Evolutionary conservation across 1,140 invertebrate species (phyloP), one percentile per base, ranked within the genome.

Genomic region (Nephotettix cincticeps): DNA sequence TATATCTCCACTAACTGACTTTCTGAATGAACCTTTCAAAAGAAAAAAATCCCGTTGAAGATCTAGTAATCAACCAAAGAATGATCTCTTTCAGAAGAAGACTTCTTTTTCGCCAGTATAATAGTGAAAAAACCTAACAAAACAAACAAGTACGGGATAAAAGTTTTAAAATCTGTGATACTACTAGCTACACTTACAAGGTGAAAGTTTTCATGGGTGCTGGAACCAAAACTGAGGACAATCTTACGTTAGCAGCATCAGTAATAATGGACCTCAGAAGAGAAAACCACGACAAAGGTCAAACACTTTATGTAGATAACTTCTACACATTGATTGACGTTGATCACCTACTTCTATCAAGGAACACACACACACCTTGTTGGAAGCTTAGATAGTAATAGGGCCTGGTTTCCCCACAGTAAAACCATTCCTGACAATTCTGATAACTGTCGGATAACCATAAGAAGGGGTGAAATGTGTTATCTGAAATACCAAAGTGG

Each of bases 61-160:
- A 36, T 36, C 14, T 36, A 14, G 32, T 36, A 4, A 14, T 36
- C 14, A 14, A 36, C 32, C 4, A 36, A 14, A 6, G 4, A 36
- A 36, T 36, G 32, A 36, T 36, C 14, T 14, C 32, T 36, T 36
- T 36, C 14, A 36, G 32, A 36, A 14, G 32, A 36, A 4, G 32
- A 6, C 32, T 36, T 4, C 32, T 36, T 4, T 36, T 36, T 36
- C 4, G 32, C 4, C 32, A 36, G 32, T 36, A 36, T 36, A 4
- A 6, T 36, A 4, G 4, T 14, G 14, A 36, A 4, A 36, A 36
- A 36, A 36, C 32, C 32, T 14, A 36, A n/a, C n/a, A n/a, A n/a
- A n/a, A n/a, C n/a, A n/a, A 73, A 79, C 63, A 76, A 78, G 68
- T 83, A 80, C 74, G 78, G 80, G 23, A 72, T 23, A 82, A 81